These are phyloP conservation scores for Clistopyga incitator DNA, from an alignment of 2,888 invertebrate genomes.

Conservation along the genomic window DNA sequence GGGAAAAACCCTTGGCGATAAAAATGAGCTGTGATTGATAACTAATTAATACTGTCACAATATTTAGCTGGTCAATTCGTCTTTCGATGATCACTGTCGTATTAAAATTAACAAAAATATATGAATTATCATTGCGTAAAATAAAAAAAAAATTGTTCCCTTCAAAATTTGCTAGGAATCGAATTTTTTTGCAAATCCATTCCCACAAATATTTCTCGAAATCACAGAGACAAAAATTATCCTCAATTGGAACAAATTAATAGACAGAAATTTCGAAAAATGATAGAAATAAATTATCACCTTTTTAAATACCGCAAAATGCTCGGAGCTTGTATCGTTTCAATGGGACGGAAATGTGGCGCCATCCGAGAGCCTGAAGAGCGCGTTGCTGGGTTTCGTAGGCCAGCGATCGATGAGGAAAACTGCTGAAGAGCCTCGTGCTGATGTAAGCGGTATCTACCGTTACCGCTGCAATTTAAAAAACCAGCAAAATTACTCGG, in stretches of 20 bases:
- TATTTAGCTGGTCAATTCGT: neutral
- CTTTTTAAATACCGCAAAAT: neutral
- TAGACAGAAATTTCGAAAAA: neutral
- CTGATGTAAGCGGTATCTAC: conserved; percentile 52
- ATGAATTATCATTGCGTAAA: neutral
- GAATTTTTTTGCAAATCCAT: neutral
- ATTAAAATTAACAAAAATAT: neutral
- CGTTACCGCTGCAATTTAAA: conserved; percentile 18
- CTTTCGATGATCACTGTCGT: neutral
- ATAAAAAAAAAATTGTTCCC: no score
- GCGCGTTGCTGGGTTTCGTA: conserved; percentile 2
- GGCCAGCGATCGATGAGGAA: conserved; percentile 33
- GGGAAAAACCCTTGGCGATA: no score
- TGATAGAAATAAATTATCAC: neutral
- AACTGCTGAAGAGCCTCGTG: conserved; percentile 36
- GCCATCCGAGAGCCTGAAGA: conserved; percentile 30
- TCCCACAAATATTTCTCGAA: neutral
- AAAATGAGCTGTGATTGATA: no score
- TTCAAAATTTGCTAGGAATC: neutral
- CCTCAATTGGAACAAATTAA: neutral
- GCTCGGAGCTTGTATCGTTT: neutral
- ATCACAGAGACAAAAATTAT: neutral
- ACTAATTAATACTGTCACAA: no score
- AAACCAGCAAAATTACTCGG: conserved; percentile 17
- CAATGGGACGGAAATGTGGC: conserved; percentile 43